Base-by-base conservation (phyloP, 2,113 vertebrate genomes). In the Cryptomyrus ogoouensis region DNA sequence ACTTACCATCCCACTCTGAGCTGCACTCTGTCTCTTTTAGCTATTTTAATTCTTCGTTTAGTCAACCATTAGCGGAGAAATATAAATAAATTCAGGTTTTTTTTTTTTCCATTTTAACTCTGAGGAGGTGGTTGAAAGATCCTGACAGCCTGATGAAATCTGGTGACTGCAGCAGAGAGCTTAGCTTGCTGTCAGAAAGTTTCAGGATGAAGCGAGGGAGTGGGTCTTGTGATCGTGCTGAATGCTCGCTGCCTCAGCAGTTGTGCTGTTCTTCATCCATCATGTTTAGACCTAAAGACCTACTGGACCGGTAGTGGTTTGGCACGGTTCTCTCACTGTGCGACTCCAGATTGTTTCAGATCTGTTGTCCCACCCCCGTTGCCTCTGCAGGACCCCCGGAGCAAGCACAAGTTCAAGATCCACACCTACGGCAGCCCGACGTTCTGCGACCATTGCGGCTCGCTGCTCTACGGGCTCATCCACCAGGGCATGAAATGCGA, bases 351-450 rank as follows among this genome's bases (percentile, higher is more conserved):
- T 84, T 84, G 42, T 80, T 17, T 80, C 4, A 80, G 35, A 83
- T 83, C 77, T 83, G 77, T 86, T n/a, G 47, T 35, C 49, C 27
- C 44, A 3, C 80, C 80, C 49, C 15, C 47, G 1, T 6, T 7
- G 53, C 53, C 35, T 50, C 89, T 89, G 0, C 93, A 99, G 98
- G 98, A 99, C 92, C 98, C 98, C 89, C 95, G 98, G 93, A 98
- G 98, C 94, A 99, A 99, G 95, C 98, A 99, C 94, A 99, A 99
- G 91, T 99, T 99, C 91, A 99, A 99, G 96, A 99, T 98, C 96
- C 98, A 99, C 95, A 99, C 97, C 0, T 99, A 98, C 12, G 97
- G 97, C 39, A 99, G 98, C 93, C 98, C 98, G 0, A 99, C 97
- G 0, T 99, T 99, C 91, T 50, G 98, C 35, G 85, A 87, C 85